phyloP scores from a whole-genome alignment of 2,113 vertebrate genomes.

The Bos javanicus region DNA sequence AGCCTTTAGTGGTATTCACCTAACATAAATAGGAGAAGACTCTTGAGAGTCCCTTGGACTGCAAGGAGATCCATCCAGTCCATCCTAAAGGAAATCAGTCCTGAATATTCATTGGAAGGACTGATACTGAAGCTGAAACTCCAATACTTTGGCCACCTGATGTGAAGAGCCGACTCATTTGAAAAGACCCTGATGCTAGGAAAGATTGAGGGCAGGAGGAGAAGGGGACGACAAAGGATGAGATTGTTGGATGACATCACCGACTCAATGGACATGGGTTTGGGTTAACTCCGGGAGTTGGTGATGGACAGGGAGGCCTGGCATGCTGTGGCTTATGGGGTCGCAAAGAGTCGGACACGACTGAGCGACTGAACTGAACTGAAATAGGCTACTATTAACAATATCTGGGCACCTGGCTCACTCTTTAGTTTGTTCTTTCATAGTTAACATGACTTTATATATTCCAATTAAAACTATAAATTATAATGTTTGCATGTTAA shows the following conservation, averaged over 20 bases:
- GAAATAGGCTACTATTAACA: neutral
- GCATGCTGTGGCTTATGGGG: neutral
- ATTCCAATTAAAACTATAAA: neutral
- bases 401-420: neutral
- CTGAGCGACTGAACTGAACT: neutral
- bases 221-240: neutral
- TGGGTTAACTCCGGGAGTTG: neutral
- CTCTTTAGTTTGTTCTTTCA: conserved; percentile 29
- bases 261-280: neutral
- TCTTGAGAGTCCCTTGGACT: neutral
- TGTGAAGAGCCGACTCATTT: neutral
- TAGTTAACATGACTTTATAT: conserved; percentile 23
- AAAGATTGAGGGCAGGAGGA: neutral
- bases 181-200: neutral
- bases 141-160: neutral
- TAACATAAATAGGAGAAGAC: neutral
- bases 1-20: neutral
- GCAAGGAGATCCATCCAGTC: neutral
- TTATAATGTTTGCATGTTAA: neutral
- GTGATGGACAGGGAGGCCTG: neutral
- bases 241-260: neutral
- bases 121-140: neutral
- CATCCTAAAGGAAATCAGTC: neutral
- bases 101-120: neutral
- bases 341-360: neutral